phyloP scores from a whole-genome alignment of 2,113 vertebrate genomes.

The Oreochromis niloticus region DNA sequence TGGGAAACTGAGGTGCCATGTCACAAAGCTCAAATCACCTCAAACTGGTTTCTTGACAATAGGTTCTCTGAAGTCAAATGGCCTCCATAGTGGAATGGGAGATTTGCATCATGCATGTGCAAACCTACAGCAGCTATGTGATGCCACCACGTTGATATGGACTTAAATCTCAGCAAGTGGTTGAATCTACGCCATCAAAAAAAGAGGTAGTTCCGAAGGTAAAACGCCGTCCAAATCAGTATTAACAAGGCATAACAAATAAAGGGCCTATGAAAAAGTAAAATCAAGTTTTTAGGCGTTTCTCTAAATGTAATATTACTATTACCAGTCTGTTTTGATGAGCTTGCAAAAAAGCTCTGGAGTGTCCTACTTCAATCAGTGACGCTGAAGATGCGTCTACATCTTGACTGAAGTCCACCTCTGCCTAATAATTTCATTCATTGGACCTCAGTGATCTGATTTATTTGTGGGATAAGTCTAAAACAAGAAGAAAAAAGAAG shows the following conservation, averaged over 20 bases:
- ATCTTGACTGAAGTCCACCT: neutral
- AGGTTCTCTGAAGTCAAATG: neutral
- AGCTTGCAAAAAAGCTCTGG: neutral
- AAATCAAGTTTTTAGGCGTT: neutral
- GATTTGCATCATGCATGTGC: neutral
- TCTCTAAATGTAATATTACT: neutral
- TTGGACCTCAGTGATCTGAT: neutral
- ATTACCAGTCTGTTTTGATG: neutral
- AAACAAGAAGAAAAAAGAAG: neutral
- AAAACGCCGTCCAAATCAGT: neutral
- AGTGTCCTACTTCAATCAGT: neutral
- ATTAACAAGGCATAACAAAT: neutral
- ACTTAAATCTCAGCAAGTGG: neutral
- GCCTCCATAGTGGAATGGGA: neutral
- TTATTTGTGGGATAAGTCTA: neutral
- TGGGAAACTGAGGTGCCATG: neutral
- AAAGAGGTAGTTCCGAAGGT: neutral
- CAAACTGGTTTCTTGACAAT: neutral
- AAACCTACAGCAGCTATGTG: neutral
- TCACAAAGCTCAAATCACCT: neutral
- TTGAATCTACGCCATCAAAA: rapidly evolving
- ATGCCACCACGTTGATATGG: neutral
- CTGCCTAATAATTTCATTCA: neutral
- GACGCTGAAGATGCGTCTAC: neutral
- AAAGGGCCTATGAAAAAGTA: neutral